A percentile compares a stretch with the other conserved stretches of the same genome.
Evolutionary conservation across 2,797 vertebrate genomes (phyloP).

Genomic region (Ctenochaetus hawaiiensis): DNA sequence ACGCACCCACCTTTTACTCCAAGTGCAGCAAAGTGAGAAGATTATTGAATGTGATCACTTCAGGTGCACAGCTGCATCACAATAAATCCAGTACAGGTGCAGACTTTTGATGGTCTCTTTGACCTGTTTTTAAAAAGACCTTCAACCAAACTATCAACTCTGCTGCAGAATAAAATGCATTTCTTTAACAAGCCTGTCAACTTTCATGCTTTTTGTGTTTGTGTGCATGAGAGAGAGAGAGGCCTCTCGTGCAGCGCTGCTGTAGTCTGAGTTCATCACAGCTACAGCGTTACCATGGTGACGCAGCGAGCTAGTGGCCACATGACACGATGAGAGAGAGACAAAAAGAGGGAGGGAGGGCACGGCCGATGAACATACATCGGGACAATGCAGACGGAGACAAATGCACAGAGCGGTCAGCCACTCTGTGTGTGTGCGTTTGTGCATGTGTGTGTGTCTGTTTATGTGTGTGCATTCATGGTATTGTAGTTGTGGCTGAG

Average conservation of each 20-base stretch:
- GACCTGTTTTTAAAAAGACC: background rate
- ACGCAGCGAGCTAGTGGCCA: slow-evolving; percentile 42
- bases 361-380: slow-evolving; percentile 39
- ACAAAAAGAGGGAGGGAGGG: slow-evolving; percentile 20
- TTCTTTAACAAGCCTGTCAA: slow-evolving; percentile 25
- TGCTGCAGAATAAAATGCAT: background rate
- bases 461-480: slow-evolving; percentile 27
- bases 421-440: slow-evolving; percentile 19
- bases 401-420: slow-evolving; percentile 43
- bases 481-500: slow-evolving; percentile 67
- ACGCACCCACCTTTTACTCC: slow-evolving; percentile 15
- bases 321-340: slow-evolving; percentile 52
- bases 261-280: slow-evolving; percentile 45
- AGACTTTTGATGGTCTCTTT: slow-evolving; percentile 10
- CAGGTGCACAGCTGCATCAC: background rate
- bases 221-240: slow-evolving; percentile 3
- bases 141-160: background rate
- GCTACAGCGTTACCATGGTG: slow-evolving; percentile 63
- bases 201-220: background rate
- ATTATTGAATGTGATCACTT: background rate
- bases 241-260: slow-evolving; percentile 43
- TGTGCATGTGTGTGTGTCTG: slow-evolving; percentile 12
- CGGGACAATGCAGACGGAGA: slow-evolving; percentile 63
- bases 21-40: slow-evolving; percentile 7
- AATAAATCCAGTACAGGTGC: background rate